Conservation (phyloP, 1,140 invertebrate genomes). For the Hyphantria cunea region DNA sequence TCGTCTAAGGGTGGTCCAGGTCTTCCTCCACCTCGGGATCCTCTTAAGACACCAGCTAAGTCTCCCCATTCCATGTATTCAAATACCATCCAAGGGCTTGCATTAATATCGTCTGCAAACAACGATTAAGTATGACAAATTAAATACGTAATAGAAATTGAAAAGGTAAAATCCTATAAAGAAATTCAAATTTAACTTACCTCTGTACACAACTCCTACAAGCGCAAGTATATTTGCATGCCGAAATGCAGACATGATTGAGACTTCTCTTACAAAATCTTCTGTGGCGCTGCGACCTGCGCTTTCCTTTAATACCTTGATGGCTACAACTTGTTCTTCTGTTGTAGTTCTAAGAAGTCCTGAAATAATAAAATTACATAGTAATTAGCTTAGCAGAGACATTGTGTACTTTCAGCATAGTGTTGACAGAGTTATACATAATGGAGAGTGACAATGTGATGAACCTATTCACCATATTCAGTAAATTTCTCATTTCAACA, state of each 20-base stretch:
- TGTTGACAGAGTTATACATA: too few species aligned
- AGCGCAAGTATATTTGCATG: slow-evolving; percentile 94
- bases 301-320: slow-evolving; percentile 93
- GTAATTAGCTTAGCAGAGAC: not conserved
- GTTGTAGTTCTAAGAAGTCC: slow-evolving; percentile 82
- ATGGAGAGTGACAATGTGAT: too few species aligned
- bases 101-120: slow-evolving; percentile 83
- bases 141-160: not conserved
- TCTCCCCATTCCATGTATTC: slow-evolving; percentile 96
- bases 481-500: too few species aligned
- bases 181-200: slow-evolving; percentile 66
- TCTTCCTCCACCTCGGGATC: slow-evolving; percentile 78
- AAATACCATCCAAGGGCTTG: slow-evolving; percentile 95
- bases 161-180: too few species aligned
- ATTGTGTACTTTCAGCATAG: too few species aligned
- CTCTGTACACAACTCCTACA: slow-evolving; percentile 89
- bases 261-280: slow-evolving; percentile 94
- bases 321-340: slow-evolving; percentile 85
- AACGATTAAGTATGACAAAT: slow-evolving; percentile 1
- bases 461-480: too few species aligned
- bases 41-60: slow-evolving; percentile 91
- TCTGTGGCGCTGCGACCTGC: slow-evolving; percentile 91
- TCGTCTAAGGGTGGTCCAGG: slow-evolving; percentile 74
- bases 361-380: slow-evolving; percentile 45
- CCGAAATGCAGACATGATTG: slow-evolving; percentile 94